Base-by-base conservation (phyloP, 2,888 invertebrate genomes). In the Falcaria lacertinaria region DNA sequence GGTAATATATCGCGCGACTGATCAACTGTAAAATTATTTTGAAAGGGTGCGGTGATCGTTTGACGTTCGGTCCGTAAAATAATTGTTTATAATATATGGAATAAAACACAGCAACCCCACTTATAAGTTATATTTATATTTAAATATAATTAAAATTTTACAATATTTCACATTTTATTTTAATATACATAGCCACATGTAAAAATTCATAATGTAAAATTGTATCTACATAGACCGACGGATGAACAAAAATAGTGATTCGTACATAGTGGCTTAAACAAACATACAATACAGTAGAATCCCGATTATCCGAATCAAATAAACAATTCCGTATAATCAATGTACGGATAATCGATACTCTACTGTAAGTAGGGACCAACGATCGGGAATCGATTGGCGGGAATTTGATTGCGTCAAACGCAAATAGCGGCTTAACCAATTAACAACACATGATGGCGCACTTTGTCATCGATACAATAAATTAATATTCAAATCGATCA, bases 41-140 rank as follows among this genome's bases (percentile, higher is more conserved):
- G n/a, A n/a, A n/a, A n/a, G n/a, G n/a, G n/a, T n/a, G n/a, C n/a
- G n/a, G n/a, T n/a, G 5, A 19, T 5, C 34, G 4, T 16, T n/a
- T 33, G 33, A 13, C n/a, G 11, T 16, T 6, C 2, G 8, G 1
- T 15, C 5, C 7, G 11, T 11, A 16, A 1, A 15, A 15, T 16
- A 16, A 2, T 8, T 15, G 7, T 6, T 4, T 8, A 15, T 4
- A 11, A 15, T 16, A 4, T 5, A 17, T 7, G 19, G 56, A 71
- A 64, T 69, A 74, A 84, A 80, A 80, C 66, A 52, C 52, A 47
- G 52, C 48, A 36, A 45, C 28, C 82, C 84, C 82, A 69, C 77
- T 84, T 85, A 86, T 40, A 72, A 60, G 22, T 22, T 74, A 80
- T 49, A 71, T 78, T 86, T 87, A 84, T 86, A 85, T 77, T 84